Evolutionary conservation across 2,797 vertebrate genomes (phyloP).

Genomic region (Dipus sagitta): DNA sequence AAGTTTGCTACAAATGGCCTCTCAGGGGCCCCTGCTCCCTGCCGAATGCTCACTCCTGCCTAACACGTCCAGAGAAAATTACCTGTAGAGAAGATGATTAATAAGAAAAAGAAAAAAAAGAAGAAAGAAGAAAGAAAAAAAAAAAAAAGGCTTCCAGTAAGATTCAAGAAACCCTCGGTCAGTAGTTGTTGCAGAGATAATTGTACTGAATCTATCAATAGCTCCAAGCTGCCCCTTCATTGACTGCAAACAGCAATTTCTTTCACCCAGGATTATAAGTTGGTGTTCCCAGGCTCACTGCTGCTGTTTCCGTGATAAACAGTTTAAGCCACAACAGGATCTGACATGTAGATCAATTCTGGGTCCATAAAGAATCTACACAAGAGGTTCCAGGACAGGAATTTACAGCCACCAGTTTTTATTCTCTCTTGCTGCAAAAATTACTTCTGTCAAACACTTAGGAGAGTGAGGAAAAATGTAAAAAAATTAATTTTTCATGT

Average conservation of each 20-base stretch:
- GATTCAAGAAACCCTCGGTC: conserved; percentile 81
- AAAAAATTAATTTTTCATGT: conserved; percentile 89
- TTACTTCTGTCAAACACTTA: conserved; percentile 91
- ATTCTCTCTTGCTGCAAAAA: conserved; percentile 89
- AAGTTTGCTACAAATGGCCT: not conserved
- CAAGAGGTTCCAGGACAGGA: conserved; percentile 87
- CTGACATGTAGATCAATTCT: conserved; percentile 91
- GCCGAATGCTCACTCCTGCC: conserved; percentile 11
- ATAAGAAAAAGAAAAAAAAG: conserved; percentile 52
- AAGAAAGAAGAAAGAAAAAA: not conserved
- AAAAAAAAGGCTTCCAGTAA: conserved; percentile 67
- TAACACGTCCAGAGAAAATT: conserved; percentile 51
- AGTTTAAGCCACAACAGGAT: conserved; percentile 90
- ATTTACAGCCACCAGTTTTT: conserved; percentile 90
- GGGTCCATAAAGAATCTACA: conserved; percentile 89
- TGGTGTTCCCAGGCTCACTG: conserved; percentile 86
- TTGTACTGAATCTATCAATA: conserved; percentile 88
- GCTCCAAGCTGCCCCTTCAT: conserved; percentile 85
- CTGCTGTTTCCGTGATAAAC: conserved; percentile 91
- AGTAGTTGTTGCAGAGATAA: conserved; percentile 85
- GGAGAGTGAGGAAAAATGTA: conserved; percentile 82
- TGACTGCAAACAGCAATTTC: conserved; percentile 87
- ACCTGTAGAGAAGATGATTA: conserved; percentile 75
- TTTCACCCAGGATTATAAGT: conserved; percentile 87
- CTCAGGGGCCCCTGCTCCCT: not conserved